A percentile compares a stretch with the other conserved stretches of the same genome.
Evolutionary conservation across 2,888 invertebrate species (phyloP).

Genomic region (Megastigmus dorsalis): DNA sequence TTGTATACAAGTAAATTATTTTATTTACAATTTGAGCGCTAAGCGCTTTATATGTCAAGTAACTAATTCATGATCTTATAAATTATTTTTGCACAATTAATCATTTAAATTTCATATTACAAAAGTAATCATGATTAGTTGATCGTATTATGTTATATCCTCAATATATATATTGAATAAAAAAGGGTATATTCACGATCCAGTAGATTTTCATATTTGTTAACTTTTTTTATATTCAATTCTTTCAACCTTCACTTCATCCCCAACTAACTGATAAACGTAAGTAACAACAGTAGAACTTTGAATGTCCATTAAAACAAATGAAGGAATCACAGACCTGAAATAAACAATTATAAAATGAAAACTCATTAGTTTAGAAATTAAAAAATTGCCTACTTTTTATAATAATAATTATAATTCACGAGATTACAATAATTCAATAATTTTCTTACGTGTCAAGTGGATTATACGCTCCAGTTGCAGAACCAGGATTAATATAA

Average conservation of each 20-base stretch:
- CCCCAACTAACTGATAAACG: constrained; percentile 96
- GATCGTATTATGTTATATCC: constrained; percentile 6
- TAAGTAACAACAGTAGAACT: constrained; percentile 98
- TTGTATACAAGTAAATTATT: constrained; percentile 37
- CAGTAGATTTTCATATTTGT: constrained; percentile 57
- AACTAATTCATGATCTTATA: constrained; percentile 19
- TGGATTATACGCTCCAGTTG: constrained; percentile 97
- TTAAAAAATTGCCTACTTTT: neutral
- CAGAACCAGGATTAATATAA: constrained; percentile 99
- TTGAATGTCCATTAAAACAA: constrained; percentile 99
- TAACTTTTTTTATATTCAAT: constrained; percentile 96
- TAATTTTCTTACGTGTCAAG: constrained; percentile 84
- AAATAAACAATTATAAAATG: constrained; percentile 68
- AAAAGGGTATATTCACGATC: constrained; percentile 29
- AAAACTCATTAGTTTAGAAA: constrained; percentile 32
- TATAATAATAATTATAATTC: constrained; percentile 1
- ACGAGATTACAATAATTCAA: constrained; percentile 17
- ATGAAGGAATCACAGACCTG: constrained; percentile 94
- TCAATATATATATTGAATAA: constrained; percentile 26
- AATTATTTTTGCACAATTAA: constrained; percentile 35
- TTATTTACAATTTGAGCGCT: constrained; percentile 50
- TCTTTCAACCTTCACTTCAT: constrained; percentile 99
- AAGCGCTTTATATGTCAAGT: constrained; percentile 26
- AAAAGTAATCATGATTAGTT: constrained; percentile 44
- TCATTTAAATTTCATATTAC: constrained; percentile 24